Evolutionary conservation across 2,113 vertebrate species (phyloP), one percentile per base, ranked within the genome.

Genomic region (Aplodontia rufa): DNA sequence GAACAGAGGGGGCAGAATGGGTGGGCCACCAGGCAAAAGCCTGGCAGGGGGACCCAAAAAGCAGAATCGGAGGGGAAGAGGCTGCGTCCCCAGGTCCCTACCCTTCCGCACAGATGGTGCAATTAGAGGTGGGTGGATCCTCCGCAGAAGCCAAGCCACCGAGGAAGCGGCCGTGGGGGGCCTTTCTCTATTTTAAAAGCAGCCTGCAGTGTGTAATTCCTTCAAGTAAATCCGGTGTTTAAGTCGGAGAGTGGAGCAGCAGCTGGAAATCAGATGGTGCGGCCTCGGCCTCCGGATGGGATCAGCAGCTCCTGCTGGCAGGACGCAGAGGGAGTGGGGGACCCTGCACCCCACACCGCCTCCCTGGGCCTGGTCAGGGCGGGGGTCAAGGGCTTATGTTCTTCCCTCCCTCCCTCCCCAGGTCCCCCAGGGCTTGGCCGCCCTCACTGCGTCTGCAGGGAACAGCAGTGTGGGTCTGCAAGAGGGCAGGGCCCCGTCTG

Each of bases 171-270:
- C 98, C 72, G 32, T 0, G 3, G 95, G 98, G 96, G 80, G 91
- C 87, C 97, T 96, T 85, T 53, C 96, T 97, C 8, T 58, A 30
- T 47, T 95, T 95, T 92, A 42, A 91, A 95, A 90, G 94, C 96
- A 96, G 89, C 92, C 84, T 1, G 88, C 97, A 91, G 85, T 17
- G 6, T 95, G 20, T 81, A 87, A 97, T 96, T 98, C 98, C 94
- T 87, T 55, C 78, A 40, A 96, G 93, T 94, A 91, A 97, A 96
- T 49, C 84, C 94, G 94, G 66, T 68, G 69, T 94, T 89, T 95
- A 94, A 95, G 71, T 51, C 71, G 64, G 10, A 28, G 69, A 66
- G 35, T 17, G 68, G 93, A 79, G 82, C 75, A 0, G 16, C 74
- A 74, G n/a, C 13, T 35, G 16, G 0, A 78, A 87, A 97, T 0